Percentiles rank a stretch among this genome's conserved stretches.
phyloP scores from a whole-genome alignment of 2,113 vertebrate species.

The Gadus macrocephalus region DNA sequence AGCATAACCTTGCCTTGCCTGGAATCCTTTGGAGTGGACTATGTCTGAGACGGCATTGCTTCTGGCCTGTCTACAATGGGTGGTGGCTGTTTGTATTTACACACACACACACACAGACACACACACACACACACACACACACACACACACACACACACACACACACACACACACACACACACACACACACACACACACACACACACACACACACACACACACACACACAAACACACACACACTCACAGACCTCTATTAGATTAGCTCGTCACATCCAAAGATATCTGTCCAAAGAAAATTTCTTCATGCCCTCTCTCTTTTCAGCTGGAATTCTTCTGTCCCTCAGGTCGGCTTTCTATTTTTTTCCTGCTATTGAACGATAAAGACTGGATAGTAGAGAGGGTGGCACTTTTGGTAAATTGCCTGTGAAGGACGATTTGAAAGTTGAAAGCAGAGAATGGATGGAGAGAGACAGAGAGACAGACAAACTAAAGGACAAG shows the following conservation, averaged over 20 bases:
- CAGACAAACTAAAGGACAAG: background rate
- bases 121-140: constrained; percentile 10
- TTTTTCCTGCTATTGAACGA: too few relatives aligned
- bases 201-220: constrained; percentile 8
- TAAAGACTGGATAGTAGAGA: constrained; percentile 35
- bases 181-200: constrained; percentile 3
- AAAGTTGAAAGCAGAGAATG: constrained; percentile 17
- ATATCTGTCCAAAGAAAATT: too few relatives aligned
- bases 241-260: too few relatives aligned
- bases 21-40: too few relatives aligned
- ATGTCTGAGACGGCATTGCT: too few relatives aligned
- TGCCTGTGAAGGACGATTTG: constrained; percentile 54
- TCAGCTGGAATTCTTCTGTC: background rate
- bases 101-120: constrained; percentile 2
- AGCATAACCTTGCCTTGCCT: too few relatives aligned
- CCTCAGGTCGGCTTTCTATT: background rate
- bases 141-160: too few relatives aligned
- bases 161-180: constrained; percentile 17
- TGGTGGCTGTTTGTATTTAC: background rate
- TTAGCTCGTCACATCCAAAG: too few relatives aligned
- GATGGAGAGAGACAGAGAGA: constrained; percentile 23
- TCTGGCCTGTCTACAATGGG: too few relatives aligned
- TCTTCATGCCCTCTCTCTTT: too few relatives aligned
- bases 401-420: constrained; percentile 53
- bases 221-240: background rate